Base-by-base conservation (phyloP, 2,113 vertebrate genomes). In the Cochlearius cochlearius region DNA sequence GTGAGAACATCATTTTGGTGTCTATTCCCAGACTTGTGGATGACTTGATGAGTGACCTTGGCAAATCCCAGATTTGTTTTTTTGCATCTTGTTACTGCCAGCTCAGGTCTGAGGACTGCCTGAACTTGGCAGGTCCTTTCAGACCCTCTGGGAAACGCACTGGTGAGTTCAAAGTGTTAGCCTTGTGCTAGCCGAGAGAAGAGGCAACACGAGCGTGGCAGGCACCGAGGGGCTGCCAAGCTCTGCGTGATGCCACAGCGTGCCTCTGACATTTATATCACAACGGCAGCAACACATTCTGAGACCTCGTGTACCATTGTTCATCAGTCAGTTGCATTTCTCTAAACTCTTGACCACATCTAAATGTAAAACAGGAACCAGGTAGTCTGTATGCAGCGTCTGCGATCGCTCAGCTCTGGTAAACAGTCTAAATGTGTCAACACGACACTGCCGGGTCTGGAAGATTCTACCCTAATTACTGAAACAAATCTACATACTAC, bases 321-420 rank as follows among this genome's bases (percentile, higher is more conserved):
- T 75, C 84, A 82, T 79, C 92, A 96, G 95, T 75, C 93, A 94
- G 96, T 97, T 97, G 97, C 85, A 68, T 96, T 96, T 94, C 97
- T 95, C 88, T 89, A 97, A 96, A 93, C 85, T 94, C 94, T 88
- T 88, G 93, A 86, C 96, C 96, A 90, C 97, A 96, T 92, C 72
- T 90, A 59, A 89, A 90, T 92, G 82, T 75, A 95, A 95, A 97
- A 97, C 96, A 97, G 98, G 98, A 98, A 97, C 71, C 93, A 88
- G 58, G 75, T 84, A 69, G 92, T 92, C 96, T 92, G 96, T 75
- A 78, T 16, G 26, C 83, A 93, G 85, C 5, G 78, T 96, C 93
- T 98, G 90, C 15, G 14, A 97, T 96, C 45, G 1, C 80, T 96
- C 84, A 69, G 88, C 94, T 97, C 94, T 97, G 88, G 88, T 96